Evolutionary conservation across 2,888 invertebrate genomes (phyloP).

Genomic region (Dendrolimus houi): DNA sequence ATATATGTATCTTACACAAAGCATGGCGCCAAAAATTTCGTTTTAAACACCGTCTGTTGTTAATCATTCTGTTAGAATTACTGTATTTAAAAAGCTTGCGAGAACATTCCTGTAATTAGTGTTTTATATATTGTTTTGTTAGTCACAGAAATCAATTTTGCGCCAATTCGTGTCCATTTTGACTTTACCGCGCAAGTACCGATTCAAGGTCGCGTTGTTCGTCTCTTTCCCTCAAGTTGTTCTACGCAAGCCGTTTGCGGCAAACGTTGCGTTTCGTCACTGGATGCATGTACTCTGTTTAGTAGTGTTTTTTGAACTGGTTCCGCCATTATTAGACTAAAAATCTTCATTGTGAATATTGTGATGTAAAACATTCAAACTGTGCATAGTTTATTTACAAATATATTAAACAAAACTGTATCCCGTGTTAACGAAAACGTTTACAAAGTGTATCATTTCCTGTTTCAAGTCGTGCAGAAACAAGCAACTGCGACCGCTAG

Average conservation of each 20-base stretch:
- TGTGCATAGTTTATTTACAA: conserved; percentile 6
- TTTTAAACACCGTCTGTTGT: neutral
- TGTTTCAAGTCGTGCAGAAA: conserved; percentile 64
- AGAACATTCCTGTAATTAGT: no score
- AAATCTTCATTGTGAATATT: conserved; percentile 42
- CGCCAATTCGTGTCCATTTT: conserved; percentile 21
- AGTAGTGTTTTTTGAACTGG: conserved; percentile 56
- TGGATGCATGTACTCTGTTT: conserved; percentile 48
- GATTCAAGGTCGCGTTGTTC: conserved; percentile 54
- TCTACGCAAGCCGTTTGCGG: conserved; percentile 38
- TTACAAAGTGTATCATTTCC: conserved; percentile 65
- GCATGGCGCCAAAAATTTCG: no score
- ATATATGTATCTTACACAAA: no score
- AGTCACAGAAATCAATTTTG: neutral
- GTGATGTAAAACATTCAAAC: conserved; percentile 12
- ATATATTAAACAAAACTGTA: conserved; percentile 5
- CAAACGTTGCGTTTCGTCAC: conserved; percentile 56
- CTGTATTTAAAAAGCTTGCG: neutral
- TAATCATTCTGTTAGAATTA: neutral
- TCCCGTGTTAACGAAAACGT: conserved; percentile 28
- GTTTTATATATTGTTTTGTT: no score
- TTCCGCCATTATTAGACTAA: conserved; percentile 67
- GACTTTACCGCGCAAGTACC: conserved; percentile 71
- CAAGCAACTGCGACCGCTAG: conserved; percentile 67
- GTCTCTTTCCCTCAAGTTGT: conserved; percentile 40